Evolutionary conservation across 2,888 invertebrate species (phyloP).

Genomic region (Thecocarcelia acutangulata): DNA sequence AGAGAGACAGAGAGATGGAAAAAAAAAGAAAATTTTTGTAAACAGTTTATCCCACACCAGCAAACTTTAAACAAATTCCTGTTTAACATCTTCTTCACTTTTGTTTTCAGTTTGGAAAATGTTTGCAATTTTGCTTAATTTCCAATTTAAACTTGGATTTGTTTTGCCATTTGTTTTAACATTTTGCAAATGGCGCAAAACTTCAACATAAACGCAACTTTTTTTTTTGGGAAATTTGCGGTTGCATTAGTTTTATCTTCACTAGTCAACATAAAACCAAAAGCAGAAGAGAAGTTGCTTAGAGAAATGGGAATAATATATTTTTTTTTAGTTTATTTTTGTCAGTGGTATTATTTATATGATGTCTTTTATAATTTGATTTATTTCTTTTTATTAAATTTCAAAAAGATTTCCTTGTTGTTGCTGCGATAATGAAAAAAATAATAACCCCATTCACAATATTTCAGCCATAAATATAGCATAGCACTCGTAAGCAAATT

Average conservation of each 20-base stretch:
- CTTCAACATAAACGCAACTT: too few relatives aligned
- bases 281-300: too few relatives aligned
- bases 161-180: not conserved
- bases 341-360: slow-evolving; percentile 18
- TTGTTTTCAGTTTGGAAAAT: slow-evolving; percentile 31
- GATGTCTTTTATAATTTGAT: slow-evolving; percentile 42
- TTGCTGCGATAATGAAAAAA: slow-evolving; percentile 13
- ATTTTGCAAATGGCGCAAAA: too few relatives aligned
- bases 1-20: not conserved
- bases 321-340: too few relatives aligned
- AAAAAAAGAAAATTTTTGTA: not conserved
- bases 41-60: slow-evolving; percentile 46
- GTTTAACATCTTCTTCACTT: slow-evolving; percentile 59
- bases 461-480: too few relatives aligned
- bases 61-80: slow-evolving; percentile 39
- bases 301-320: slow-evolving; percentile 16
- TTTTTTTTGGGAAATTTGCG: too few relatives aligned
- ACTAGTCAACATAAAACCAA: too few relatives aligned
- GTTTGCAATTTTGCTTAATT: not conserved
- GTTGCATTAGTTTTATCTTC: too few relatives aligned
- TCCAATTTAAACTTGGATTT: slow-evolving; percentile 52
- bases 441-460: slow-evolving; percentile 1
- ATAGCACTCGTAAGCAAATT: too few relatives aligned
- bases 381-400: slow-evolving; percentile 30
- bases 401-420: slow-evolving; percentile 63